Evolutionary conservation across 2,888 invertebrate genomes (phyloP).

Genomic region (Phaonia tiefii): DNA sequence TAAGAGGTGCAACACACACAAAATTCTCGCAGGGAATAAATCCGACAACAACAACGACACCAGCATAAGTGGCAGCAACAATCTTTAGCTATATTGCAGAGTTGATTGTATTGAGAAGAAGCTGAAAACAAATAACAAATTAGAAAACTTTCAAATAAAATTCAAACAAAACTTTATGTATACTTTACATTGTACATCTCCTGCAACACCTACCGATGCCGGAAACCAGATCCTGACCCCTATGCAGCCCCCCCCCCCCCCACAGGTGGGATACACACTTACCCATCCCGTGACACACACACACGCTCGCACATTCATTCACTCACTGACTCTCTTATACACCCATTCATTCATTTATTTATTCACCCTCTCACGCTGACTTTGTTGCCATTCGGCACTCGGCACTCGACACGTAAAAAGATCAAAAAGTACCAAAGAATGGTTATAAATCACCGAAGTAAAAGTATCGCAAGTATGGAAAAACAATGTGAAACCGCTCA

Average conservation of each 20-base stretch:
- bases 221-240: neutral
- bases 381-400: neutral
- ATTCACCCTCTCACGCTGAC: slow-evolving; percentile 12
- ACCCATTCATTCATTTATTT: slow-evolving; percentile 30
- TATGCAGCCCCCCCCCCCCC: neutral
- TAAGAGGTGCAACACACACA: neutral
- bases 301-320: slow-evolving; percentile 22
- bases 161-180: slow-evolving; percentile 68
- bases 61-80: slow-evolving; percentile 3
- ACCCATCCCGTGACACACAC: neutral
- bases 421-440: slow-evolving; percentile 62
- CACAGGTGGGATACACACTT: slow-evolving; percentile 4
- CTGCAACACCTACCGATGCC: slow-evolving; percentile 16
- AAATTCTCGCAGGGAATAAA: slow-evolving; percentile 20
- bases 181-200: slow-evolving; percentile 37
- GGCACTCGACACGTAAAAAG: slow-evolving; percentile 55
- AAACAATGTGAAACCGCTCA: slow-evolving; percentile 36
- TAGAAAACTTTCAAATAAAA: slow-evolving; percentile 78
- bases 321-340: slow-evolving; percentile 23
- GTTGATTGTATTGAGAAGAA: slow-evolving; percentile 74
- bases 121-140: slow-evolving; percentile 77
- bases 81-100: slow-evolving; percentile 42
- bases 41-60: slow-evolving; percentile 8
- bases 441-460: slow-evolving; percentile 57
- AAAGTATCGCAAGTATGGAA: slow-evolving; percentile 38